phyloP scores from a whole-genome alignment of 2,113 vertebrate species.

The Chaenogobius annularis region DNA sequence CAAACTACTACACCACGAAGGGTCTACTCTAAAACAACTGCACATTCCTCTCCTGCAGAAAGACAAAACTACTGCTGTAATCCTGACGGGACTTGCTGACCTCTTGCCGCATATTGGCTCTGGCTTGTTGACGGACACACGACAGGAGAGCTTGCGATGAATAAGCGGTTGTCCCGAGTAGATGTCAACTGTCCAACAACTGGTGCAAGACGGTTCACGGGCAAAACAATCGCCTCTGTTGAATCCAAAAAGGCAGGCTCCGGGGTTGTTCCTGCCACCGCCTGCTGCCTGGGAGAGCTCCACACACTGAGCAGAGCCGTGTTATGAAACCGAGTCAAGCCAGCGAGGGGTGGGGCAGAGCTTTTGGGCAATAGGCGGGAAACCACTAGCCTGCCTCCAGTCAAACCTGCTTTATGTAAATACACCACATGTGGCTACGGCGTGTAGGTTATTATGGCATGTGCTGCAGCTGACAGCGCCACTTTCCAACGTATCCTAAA shows the following conservation, averaged over 20 bases:
- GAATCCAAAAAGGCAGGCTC: slow-evolving; percentile 16
- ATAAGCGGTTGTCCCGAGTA: slow-evolving; percentile 37
- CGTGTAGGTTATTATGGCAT: not conserved
- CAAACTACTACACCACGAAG: slow-evolving; percentile 24
- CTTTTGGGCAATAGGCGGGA: slow-evolving; percentile 62
- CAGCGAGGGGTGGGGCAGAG: slow-evolving; percentile 56
- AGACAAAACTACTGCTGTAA: slow-evolving; percentile 61
- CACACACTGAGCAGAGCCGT: slow-evolving; percentile 24
- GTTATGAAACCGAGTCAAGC: slow-evolving; percentile 55
- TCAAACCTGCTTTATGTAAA: slow-evolving; percentile 22
- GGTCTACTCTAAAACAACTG: slow-evolving; percentile 13
- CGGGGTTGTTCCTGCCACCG: slow-evolving; percentile 32
- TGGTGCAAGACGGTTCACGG: slow-evolving; percentile 22
- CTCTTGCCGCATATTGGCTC: slow-evolving; percentile 68
- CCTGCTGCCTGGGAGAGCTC: slow-evolving; percentile 34
- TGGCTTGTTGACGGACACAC: slow-evolving; percentile 37
- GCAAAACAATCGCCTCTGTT: slow-evolving; percentile 19
- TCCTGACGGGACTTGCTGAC: slow-evolving; percentile 55
- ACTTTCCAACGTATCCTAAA: not conserved
- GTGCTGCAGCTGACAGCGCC: not conserved
- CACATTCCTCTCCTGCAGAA: slow-evolving; percentile 39
- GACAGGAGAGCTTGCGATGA: slow-evolving; percentile 39
- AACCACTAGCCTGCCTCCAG: slow-evolving; percentile 39
- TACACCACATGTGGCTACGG: slow-evolving; percentile 4
- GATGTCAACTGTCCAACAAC: slow-evolving; percentile 22